Percentiles rank a stretch among this genome's conserved stretches.
phyloP scores from a whole-genome alignment of 2,113 vertebrate genomes.

The Mellivora capensis region DNA sequence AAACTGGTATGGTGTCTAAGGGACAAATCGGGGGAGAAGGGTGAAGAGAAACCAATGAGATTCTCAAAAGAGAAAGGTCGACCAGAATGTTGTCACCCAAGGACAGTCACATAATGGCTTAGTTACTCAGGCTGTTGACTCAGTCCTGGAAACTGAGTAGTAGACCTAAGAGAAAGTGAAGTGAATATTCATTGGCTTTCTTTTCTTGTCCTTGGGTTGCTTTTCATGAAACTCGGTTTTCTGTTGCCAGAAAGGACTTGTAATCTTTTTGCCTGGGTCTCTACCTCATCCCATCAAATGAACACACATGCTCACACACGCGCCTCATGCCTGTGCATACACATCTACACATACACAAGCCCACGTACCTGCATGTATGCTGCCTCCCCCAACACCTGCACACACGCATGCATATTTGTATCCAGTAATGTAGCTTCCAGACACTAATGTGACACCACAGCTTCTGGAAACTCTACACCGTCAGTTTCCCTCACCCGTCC shows the following conservation, averaged over 20 bases:
- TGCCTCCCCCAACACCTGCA: not conserved
- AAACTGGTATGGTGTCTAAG: not conserved
- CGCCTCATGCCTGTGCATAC: not conserved
- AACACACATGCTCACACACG: not conserved
- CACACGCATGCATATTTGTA: not conserved
- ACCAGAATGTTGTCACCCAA: not conserved
- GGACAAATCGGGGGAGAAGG: not conserved
- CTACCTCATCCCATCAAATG: not conserved
- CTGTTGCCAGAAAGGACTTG: not conserved
- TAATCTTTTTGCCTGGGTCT: not conserved
- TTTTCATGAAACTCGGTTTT: constrained; percentile 3
- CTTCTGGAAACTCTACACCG: not conserved
- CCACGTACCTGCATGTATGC: not conserved
- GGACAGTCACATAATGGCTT: not conserved
- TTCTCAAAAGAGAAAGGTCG: not conserved
- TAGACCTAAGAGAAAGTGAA: not conserved
- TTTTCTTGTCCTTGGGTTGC: not conserved
- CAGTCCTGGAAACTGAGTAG: not conserved
- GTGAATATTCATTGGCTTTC: not conserved
- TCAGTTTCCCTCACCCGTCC: not conserved
- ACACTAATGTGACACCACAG: not conserved
- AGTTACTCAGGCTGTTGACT: not conserved
- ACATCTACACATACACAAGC: not conserved
- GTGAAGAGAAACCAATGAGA: not conserved
- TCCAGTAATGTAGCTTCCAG: not conserved